Evolutionary conservation across 2,888 invertebrate species (phyloP), one percentile per base, ranked within the genome.

Genomic region (Spodoptera littoralis): DNA sequence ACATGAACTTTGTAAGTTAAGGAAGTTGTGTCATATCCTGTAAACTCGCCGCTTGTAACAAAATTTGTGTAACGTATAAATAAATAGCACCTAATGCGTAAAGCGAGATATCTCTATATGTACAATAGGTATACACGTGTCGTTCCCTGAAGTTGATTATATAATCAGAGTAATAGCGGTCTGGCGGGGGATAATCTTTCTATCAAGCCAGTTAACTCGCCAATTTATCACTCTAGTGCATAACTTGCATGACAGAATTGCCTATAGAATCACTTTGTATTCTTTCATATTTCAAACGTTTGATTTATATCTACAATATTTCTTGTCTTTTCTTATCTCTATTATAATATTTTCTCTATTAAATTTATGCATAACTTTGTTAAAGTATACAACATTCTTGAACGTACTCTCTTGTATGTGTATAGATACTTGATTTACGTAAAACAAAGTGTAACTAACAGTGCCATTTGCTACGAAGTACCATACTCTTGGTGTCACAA

Each of bases 381-480:
- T 11, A 30, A 12, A 36, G 30, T 47, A 24, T 27, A 8, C 24
- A 22, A 22, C 5, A 4, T 24, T 4, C 24, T 12, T 47, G 8
- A 11, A 4, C 5, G 11, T 24, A 8, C n/a, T 13, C 11, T 18
- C 0, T 30, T 12, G 4, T 11, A 27, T 11, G 1, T 9, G 1
- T 44, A 9, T 18, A 24, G 8, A 8, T 44, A 24, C 51, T 53
- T 36, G 30, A 22, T 56, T 55, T 62, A 69, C 22, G 43, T 41
- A 74, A 55, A 30, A 13, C 9, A 46, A 53, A 49, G 42, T 47
- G 27, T 49, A 43, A 53, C 9, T 18, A 58, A 57, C 58, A 44
- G 80, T 79, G 79, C 80, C 79, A 80, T 79, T 77, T 61, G 68
- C 64, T 73, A 80, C 70, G 18, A 55, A 65, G 64, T 69, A 77